Conservation (phyloP, 2,888 invertebrate genomes). For the Sinohyriopsis cumingii region DNA sequence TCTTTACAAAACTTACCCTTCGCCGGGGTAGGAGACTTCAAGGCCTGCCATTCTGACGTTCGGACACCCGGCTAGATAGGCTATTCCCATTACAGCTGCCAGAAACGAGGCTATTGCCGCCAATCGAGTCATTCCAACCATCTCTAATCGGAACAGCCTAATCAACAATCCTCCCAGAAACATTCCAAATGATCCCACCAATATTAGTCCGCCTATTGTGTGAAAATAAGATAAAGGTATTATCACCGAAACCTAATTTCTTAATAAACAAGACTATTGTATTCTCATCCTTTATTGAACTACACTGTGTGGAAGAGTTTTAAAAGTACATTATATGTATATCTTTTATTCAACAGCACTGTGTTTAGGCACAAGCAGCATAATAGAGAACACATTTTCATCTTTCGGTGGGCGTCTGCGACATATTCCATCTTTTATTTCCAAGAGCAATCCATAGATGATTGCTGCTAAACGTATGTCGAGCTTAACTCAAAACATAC, state of each 20-base stretch:
- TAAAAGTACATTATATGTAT: too few relatives aligned
- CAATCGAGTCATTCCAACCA: conserved; percentile 44
- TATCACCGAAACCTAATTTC: too few relatives aligned
- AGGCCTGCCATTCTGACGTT: conserved; percentile 43
- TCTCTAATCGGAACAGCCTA: conserved; percentile 35
- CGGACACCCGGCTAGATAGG: conserved; percentile 46
- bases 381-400: too few relatives aligned
- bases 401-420: too few relatives aligned
- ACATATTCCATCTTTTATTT: too few relatives aligned
- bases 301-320: too few relatives aligned
- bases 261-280: neutral
- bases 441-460: too few relatives aligned
- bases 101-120: conserved; percentile 25
- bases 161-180: conserved; percentile 49
- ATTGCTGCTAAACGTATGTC: too few relatives aligned
- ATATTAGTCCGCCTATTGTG: conserved; percentile 41
- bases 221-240: neutral
- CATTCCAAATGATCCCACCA: conserved; percentile 52
- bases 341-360: too few relatives aligned
- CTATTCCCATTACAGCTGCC: conserved; percentile 35
- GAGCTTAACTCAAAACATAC: too few relatives aligned
- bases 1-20: conserved; percentile 15
- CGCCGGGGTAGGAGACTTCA: conserved; percentile 34
- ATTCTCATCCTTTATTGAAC: neutral
- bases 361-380: too few relatives aligned